Base-by-base conservation (phyloP, 2,113 vertebrate species). In the Oenanthe melanoleuca region DNA sequence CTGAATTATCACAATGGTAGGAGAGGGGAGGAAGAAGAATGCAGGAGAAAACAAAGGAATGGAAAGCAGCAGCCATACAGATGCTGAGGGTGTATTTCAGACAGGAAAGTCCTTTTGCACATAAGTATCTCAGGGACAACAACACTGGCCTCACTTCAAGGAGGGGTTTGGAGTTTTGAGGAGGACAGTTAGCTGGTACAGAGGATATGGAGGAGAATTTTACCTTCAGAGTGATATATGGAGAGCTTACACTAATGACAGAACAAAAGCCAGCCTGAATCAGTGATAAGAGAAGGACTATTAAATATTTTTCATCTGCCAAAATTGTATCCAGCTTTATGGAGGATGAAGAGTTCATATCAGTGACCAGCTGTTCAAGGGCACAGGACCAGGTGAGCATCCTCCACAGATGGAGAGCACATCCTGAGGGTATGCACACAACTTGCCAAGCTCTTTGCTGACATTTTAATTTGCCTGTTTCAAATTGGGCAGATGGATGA, bases 361-460 rank as follows among this genome's bases (percentile, higher is more conserved):
- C 50, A 64, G 53, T 49, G 64, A n/a, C 49, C 82, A 92, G 57
- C 61, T 91, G n/a, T 73, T 86, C 49, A 86, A 90, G 77, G 82
- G 37, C 72, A 72, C 0, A 0, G 37, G 88, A 65, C 52, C 89
- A 88, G 53, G 82, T 95, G 80, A 92, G 53, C 50, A 61, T 61
- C 37, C 22, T 67, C 56, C 74, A 2, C 25, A 38, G 49, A 80
- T 33, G n/a, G 56, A 92, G 52, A 71, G 34, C 57, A 57, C 55
- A 55, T 63, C 65, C 33, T 31, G 23, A 80, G 71, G 60, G 42
- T 17, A 45, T 8, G 19, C 45, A 70, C 31, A 40, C 0, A 1
- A 40, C 20, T 66, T 1, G 2, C 26, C 28, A 53, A 64, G 66
- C 24, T 92, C 57, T 85, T 87, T 14, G 5, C 33, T 57, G 38